Base-by-base conservation (phyloP, 23 tunicate species). In the Trididemnum nubilum region DNA sequence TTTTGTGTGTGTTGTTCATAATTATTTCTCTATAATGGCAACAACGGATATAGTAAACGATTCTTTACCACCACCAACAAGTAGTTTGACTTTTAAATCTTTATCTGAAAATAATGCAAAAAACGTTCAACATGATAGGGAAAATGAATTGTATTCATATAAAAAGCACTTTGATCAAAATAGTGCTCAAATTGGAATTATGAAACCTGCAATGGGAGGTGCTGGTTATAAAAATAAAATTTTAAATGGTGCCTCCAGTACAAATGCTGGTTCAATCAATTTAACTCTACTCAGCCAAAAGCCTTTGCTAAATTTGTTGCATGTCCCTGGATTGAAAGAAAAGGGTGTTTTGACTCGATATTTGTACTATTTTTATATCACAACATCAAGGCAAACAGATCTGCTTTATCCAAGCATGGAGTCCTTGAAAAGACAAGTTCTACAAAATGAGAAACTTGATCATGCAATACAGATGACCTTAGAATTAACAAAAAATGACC, bases 271-370 rank as follows among this genome's bases (percentile, higher is more conserved):
- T 24, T 2, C 61, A 1, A 65, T 65, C 4, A 49, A 80, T 80
- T 37, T 65, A 26, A 27, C 64, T 65, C 36, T 35, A 9, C 57
- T 80, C 2, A 24, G 71, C 24, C 75, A 36, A 26, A 65, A 65
- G 30, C 84, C 84, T 3, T 64, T 80, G 34, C 29, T 61, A 1
- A 85, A 85, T 51, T 77, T 85, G 35, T 38, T 85, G 44, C 88
- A 85, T 76, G 59, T 85, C 36, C 82, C 82, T 76, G 88, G 82
- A 29, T 30, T 85, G 36, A 32, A 85, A 15, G 77, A 5, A 72
- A 86, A 84, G 25, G 97, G 92, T 1, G 57, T 73, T 83, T 44
- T 92, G 9, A 86, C 92, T 34, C 84, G 92, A 44, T 40, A 37
- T 1, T 70, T 90, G 24, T 92, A 86, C 72, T 92, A 92, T 63